Conservation (phyloP, 2,113 vertebrate genomes). For the Ciconia stormi region DNA sequence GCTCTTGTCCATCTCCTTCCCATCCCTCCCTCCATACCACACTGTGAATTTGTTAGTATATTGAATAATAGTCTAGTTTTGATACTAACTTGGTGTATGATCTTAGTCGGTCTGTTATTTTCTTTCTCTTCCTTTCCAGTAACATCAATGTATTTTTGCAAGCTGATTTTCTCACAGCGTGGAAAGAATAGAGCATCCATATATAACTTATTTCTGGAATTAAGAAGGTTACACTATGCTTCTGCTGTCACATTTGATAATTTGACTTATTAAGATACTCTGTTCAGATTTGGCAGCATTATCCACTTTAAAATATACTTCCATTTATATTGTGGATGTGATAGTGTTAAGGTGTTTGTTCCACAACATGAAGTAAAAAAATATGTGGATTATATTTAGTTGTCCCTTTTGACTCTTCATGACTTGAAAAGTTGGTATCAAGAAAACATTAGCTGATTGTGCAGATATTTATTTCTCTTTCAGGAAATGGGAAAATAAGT, state of each 20-base stretch:
- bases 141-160: not conserved
- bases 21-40: not conserved
- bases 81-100: not conserved
- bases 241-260: not conserved
- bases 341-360: not conserved
- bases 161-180: not conserved
- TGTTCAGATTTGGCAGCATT: not conserved
- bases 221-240: not conserved
- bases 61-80: not conserved
- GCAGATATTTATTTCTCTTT: constrained; percentile 15
- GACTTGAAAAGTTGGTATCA: not conserved
- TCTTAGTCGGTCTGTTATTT: not conserved
- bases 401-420: not conserved
- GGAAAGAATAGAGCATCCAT: not conserved
- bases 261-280: not conserved
- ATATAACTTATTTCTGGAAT: not conserved
- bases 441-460: not conserved
- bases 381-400: not conserved
- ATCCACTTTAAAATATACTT: not conserved
- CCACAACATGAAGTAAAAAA: not conserved
- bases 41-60: not conserved
- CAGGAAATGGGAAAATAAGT: constrained; percentile 95
- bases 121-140: not conserved
- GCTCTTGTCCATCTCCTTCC: not conserved
- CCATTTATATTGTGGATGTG: not conserved